Evolutionary conservation across 2,113 vertebrate species (phyloP), one percentile per base, ranked within the genome.

Genomic region (Beaufortia kweichowensis): DNA sequence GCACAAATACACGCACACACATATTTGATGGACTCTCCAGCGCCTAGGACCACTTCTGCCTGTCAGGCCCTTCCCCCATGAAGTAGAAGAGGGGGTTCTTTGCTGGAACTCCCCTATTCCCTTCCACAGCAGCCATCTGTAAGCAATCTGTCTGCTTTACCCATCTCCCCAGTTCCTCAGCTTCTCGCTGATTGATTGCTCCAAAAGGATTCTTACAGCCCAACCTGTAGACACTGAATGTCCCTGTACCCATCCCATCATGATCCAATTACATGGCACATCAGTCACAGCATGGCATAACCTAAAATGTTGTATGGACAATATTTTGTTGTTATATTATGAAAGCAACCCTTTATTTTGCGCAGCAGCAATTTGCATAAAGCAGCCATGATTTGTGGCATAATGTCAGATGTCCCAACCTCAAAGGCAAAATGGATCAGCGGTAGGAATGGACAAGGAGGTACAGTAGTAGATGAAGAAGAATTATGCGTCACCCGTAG

Each of bases 121-220:
- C 82, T 60, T 63, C 39, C 81, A 83, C 79, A 78, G 80, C 79
- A 82, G 69, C 81, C 90, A 92, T 91, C 90, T 92, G 91, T 81
- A 86, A 91, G 88, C 89, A 91, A 92, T 92, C 87, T 85, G 82
- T 79, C 59, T 74, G 78, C 53, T 69, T 79, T 84, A 84, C 85
- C 84, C 82, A 84, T 90, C 86, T 87, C 81, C 78, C 75, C 19
- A 69, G 48, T 53, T 72, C 39, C 55, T 56, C 17, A 56, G 24
- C 71, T 56, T 72, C 17, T 23, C 57, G 35, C 24, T 81, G 81
- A 85, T 86, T 86, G 83, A 88, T 87, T 77, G 84, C 76, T 43
- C 59, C 76, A 82, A 72, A 62, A 81, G 79, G 76, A 82, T 78
- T 81, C 68, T 62, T 57, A 76, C 83, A 33, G 66, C 75, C 33